phyloP scores from a whole-genome alignment of 2,113 vertebrate species.

The Catharus bicknelli region DNA sequence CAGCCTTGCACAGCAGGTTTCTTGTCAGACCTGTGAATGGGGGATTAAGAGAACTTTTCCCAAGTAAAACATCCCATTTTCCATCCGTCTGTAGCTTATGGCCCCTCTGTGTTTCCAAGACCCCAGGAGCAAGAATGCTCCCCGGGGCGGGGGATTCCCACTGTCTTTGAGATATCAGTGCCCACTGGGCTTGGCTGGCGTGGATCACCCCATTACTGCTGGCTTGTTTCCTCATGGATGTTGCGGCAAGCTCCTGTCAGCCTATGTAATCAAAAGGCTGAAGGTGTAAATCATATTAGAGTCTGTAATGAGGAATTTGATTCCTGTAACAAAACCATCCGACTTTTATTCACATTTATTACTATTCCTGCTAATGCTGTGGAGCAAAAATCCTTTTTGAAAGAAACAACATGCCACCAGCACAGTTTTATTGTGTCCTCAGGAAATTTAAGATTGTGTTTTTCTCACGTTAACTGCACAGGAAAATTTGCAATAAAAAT shows the following conservation, averaged over 20 bases:
- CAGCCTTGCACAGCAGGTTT: background rate
- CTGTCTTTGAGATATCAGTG: background rate
- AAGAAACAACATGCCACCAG: background rate
- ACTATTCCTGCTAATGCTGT: background rate
- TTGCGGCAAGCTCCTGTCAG: background rate
- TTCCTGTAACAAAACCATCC: background rate
- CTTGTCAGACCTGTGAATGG: background rate
- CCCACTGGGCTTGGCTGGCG: background rate
- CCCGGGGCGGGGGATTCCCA: accelerated
- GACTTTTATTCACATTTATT: constrained; percentile 7
- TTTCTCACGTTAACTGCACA: constrained; percentile 1
- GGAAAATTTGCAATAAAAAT: constrained; percentile 46
- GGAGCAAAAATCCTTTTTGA: background rate
- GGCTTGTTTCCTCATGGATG: background rate
- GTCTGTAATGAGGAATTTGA: constrained; percentile 2
- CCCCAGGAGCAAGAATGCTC: background rate
- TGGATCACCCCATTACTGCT: background rate
- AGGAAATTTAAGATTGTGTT: constrained; percentile 26
- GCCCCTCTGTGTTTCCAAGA: background rate
- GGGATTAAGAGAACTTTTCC: background rate
- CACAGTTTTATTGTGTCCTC: constrained; percentile 3
- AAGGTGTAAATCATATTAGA: background rate
- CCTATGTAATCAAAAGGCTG: background rate
- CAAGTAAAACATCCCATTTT: background rate
- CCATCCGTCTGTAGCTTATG: accelerated